Conservation (phyloP, 2,113 vertebrate genomes). For the Aspiorhynchus laticeps region DNA sequence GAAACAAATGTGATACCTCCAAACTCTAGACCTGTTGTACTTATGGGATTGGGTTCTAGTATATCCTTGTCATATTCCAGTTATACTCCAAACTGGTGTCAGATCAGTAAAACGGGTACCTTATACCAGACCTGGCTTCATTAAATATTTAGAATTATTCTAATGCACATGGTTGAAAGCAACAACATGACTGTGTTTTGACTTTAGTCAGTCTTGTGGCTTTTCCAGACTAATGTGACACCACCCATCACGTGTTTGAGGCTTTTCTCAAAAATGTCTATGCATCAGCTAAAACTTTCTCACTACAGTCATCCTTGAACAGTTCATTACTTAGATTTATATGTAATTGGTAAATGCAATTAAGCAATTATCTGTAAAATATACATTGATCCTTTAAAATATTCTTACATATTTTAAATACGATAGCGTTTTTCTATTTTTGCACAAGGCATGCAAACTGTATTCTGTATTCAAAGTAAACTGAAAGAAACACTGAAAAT, state of each 20-base stretch:
- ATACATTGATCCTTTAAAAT: not conserved
- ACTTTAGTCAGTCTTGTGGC: not conserved
- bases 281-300: not conserved
- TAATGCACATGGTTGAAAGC: not conserved
- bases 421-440: not conserved
- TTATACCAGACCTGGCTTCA: not conserved
- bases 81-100: not conserved
- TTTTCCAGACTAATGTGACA: constrained; percentile 7
- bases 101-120: not conserved
- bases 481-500: not conserved
- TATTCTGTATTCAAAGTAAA: not conserved
- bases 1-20: not conserved
- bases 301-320: not conserved
- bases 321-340: not conserved
- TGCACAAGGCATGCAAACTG: not conserved
- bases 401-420: not conserved
- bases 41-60: not conserved
- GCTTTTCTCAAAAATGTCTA: not conserved
- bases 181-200: not conserved
- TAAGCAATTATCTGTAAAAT: not conserved
- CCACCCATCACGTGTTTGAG: constrained; percentile 16
- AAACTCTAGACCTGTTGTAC: not conserved
- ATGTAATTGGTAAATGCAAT: not conserved
- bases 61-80: no score
- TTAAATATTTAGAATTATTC: not conserved